Conservation (phyloP, 1,140 invertebrate genomes). For the Mercenaria mercenaria region DNA sequence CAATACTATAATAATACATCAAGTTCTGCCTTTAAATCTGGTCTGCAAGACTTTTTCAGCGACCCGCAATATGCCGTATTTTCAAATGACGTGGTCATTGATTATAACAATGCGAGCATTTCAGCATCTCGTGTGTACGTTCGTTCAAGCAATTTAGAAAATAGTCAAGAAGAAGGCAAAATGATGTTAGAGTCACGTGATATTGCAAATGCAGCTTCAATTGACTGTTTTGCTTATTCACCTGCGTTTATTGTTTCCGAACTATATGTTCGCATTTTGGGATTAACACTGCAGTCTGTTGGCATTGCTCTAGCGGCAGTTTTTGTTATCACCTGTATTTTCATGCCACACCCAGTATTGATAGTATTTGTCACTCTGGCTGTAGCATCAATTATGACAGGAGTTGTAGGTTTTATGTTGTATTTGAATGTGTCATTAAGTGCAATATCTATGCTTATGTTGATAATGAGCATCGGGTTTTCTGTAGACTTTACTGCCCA, state of each 20-base stretch:
- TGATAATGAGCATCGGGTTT: constrained; percentile 99
- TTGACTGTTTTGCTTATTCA: constrained; percentile 72
- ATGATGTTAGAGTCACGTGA: constrained; percentile 74
- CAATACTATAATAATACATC: neutral
- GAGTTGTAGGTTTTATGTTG: constrained; percentile 98
- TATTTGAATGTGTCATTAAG: constrained; percentile 98
- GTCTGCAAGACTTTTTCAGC: constrained; percentile 87
- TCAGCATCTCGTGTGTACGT: constrained; percentile 87
- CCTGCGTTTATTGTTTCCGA: constrained; percentile 76
- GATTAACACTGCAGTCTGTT: constrained; percentile 97
- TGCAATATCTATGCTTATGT: constrained; percentile 99
- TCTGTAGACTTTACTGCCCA: constrained; percentile 99
- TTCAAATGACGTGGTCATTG: constrained; percentile 94
- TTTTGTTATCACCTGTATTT: constrained; percentile 98
- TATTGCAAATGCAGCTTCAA: constrained; percentile 69
- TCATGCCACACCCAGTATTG: constrained; percentile 97
- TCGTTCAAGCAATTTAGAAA: constrained; percentile 51
- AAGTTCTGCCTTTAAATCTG: neutral
- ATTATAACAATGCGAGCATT: constrained; percentile 92
- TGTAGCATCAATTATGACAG: constrained; percentile 97
- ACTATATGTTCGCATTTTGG: constrained; percentile 96
- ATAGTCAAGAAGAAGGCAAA: constrained; percentile 65
- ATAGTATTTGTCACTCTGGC: constrained; percentile 98
- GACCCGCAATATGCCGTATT: constrained; percentile 80
- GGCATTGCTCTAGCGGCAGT: constrained; percentile 96